Evolutionary conservation across 2,888 invertebrate species (phyloP).

Genomic region (Zaprionus bogoriensis): DNA sequence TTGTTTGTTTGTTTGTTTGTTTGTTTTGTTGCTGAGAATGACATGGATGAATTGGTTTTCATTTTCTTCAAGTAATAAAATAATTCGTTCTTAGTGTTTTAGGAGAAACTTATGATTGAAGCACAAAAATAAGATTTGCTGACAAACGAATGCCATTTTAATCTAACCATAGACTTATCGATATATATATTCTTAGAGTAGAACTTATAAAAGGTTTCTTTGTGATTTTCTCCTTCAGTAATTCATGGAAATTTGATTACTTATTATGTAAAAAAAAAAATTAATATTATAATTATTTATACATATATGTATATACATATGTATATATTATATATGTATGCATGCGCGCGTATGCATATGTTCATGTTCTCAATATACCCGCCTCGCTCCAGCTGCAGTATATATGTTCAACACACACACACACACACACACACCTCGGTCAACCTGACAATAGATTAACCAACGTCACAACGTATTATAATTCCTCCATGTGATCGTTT

Average conservation of each 20-base stretch:
- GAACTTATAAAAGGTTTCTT: conserved; percentile 75
- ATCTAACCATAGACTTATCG: conserved; percentile 63
- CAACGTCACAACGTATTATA: conserved; percentile 32
- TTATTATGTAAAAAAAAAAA: conserved; percentile 68
- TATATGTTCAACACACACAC: conserved; percentile 60
- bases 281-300: conserved; percentile 43
- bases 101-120: conserved; percentile 73
- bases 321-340: conserved; percentile 8
- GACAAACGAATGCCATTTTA: conserved; percentile 65
- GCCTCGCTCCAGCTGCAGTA: conserved; percentile 44
- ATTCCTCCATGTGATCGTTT: conserved; percentile 57
- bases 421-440: no score
- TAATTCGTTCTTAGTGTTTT: conserved; percentile 47
- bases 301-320: conserved; percentile 28
- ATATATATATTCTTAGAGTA: conserved; percentile 62
- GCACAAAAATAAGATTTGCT: conserved; percentile 72
- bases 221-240: conserved; percentile 77
- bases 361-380: conserved; percentile 26
- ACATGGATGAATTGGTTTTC: conserved; percentile 27
- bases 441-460: conserved; percentile 68
- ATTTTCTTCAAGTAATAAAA: conserved; percentile 34
- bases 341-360: neutral
- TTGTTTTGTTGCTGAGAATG: conserved; percentile 33
- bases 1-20: neutral
- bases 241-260: conserved; percentile 77